A percentile compares a stretch with the other conserved stretches of the same genome.
Conservation (phyloP, 2,888 invertebrate species). For the Watsonalla cultraria region DNA sequence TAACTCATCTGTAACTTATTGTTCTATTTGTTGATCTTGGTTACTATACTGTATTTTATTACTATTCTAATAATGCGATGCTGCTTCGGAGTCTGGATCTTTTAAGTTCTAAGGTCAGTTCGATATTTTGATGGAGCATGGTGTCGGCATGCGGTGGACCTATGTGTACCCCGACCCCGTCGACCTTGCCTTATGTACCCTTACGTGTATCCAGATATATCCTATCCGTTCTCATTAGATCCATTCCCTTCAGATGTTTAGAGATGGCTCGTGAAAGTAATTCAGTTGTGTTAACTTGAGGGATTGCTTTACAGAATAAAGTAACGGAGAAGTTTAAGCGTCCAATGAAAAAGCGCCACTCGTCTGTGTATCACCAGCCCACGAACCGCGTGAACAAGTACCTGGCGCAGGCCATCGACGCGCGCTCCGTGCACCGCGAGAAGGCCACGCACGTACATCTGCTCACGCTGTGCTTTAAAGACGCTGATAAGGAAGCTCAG, state of each 20-base stretch:
- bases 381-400: constrained; percentile 95
- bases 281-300: constrained; percentile 30
- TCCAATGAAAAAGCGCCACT: constrained; percentile 92
- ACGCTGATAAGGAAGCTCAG: constrained; percentile 89
- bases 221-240: constrained; percentile 20
- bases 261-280: not conserved
- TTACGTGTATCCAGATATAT: constrained; percentile 17
- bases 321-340: constrained; percentile 92
- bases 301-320: constrained; percentile 82
- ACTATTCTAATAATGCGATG: constrained; percentile 71
- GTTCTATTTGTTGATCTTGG: constrained; percentile 20
- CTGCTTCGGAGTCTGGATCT: constrained; percentile 76
- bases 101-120: constrained; percentile 74
- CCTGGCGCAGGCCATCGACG: constrained; percentile 93
- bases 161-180: constrained; percentile 46
- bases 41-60: constrained; percentile 51
- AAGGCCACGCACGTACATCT: constrained; percentile 93
- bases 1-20: constrained; percentile 11
- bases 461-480: constrained; percentile 91
- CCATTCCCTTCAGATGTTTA: constrained; percentile 10
- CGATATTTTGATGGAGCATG: constrained; percentile 59
- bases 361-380: constrained; percentile 92
- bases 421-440: constrained; percentile 92
- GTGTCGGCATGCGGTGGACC: constrained; percentile 65
- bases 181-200: constrained; percentile 6